A percentile compares a stretch with the other conserved stretches of the same genome.
These are phyloP conservation scores for Cyphomyrmex costatus DNA, from an alignment of 1,140 invertebrate species.

Conservation along the genomic window DNA sequence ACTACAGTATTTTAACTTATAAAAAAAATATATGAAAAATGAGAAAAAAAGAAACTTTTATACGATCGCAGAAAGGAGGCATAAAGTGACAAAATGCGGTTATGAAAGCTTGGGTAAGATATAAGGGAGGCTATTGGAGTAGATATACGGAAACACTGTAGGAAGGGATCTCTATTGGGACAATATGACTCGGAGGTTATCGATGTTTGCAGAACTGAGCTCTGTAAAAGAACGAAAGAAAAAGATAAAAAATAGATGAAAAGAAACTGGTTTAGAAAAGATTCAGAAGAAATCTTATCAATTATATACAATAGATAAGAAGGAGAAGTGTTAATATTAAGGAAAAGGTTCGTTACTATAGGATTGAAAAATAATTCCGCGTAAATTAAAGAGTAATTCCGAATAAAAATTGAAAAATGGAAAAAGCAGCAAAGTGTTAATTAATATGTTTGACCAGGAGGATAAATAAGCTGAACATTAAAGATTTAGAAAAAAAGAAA, in stretches of 20 bases:
- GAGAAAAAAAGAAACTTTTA: neutral
- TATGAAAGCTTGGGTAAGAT: neutral
- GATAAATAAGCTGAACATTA: neutral
- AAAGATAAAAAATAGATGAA: neutral
- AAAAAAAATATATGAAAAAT: neutral
- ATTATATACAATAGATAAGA: neutral
- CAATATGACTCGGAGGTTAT: constrained; percentile 16
- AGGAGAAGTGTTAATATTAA: neutral
- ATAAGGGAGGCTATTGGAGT: constrained; percentile 1
- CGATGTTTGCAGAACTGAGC: constrained; percentile 20
- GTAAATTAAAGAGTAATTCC: neutral
- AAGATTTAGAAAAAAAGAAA: neutral
- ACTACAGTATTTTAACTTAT: neutral
- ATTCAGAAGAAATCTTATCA: neutral
- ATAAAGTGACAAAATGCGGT: neutral
- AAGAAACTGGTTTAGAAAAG: constrained; percentile 7
- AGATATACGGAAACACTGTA: neutral
- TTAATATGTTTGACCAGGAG: neutral
- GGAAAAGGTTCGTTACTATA: neutral
- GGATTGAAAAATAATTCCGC: neutral
- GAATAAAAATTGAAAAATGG: neutral
- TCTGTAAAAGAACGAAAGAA: neutral
- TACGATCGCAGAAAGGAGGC: neutral
- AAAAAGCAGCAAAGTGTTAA: neutral
- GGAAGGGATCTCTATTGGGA: neutral